Percentiles rank a stretch among this genome's conserved stretches.
phyloP scores from a whole-genome alignment of 2,888 invertebrate genomes.

The Rhyacophila evoluta region DNA sequence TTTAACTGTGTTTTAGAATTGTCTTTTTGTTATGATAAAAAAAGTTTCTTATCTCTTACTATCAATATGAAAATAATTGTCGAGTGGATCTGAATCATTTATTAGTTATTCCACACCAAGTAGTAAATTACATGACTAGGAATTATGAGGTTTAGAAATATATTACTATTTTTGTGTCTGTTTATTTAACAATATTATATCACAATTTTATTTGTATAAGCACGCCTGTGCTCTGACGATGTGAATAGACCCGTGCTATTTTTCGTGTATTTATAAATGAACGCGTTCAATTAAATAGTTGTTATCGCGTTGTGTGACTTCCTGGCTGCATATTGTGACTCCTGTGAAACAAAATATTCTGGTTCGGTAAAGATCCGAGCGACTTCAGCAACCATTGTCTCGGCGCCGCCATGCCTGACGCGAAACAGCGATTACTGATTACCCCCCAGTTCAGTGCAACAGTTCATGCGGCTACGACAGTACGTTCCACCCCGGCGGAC shows the following conservation, averaged over 20 bases:
- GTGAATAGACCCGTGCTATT: not conserved
- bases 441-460: constrained; percentile 33
- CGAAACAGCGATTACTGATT: constrained; percentile 35
- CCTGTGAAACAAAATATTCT: constrained; percentile 20
- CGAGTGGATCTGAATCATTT: too few relatives aligned
- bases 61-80: too few relatives aligned
- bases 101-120: too few relatives aligned
- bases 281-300: not conserved
- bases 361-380: constrained; percentile 13
- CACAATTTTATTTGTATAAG: too few relatives aligned
- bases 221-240: not conserved
- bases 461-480: constrained; percentile 28
- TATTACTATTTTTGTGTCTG: too few relatives aligned
- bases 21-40: too few relatives aligned
- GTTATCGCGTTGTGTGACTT: not conserved
- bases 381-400: constrained; percentile 42
- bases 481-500: constrained; percentile 26
- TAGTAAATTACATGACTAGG: too few relatives aligned
- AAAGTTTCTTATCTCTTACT: too few relatives aligned
- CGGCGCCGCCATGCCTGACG: constrained; percentile 46
- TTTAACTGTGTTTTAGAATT: too few relatives aligned
- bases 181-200: too few relatives aligned
- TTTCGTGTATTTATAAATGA: not conserved
- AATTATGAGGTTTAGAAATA: too few relatives aligned
- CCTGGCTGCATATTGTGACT: constrained; percentile 11